Evolutionary conservation across 2,888 invertebrate species (phyloP).

Genomic region (Stomorhina lunata): DNA sequence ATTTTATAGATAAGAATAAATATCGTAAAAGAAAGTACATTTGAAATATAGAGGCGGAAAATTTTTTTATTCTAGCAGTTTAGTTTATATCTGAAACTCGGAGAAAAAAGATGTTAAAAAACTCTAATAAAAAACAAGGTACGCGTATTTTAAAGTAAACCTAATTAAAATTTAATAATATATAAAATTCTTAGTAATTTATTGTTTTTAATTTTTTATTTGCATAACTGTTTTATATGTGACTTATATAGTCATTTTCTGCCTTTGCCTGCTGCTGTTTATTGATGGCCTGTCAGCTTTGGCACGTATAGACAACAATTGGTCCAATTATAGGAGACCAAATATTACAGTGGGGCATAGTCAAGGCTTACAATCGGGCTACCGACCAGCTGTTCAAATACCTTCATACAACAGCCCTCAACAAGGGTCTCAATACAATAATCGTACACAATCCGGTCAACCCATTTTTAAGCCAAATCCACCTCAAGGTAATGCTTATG

Average conservation of each 20-base stretch:
- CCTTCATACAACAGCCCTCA: background rate
- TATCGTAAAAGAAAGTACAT: background rate
- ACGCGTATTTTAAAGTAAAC: background rate
- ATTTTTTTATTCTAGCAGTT: background rate
- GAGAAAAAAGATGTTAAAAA: slow-evolving; percentile 20
- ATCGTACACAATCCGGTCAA: slow-evolving; percentile 28
- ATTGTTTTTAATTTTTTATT: background rate
- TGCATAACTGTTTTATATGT: background rate
- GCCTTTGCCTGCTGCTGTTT: slow-evolving; percentile 1
- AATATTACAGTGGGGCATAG: slow-evolving; percentile 20
- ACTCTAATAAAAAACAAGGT: background rate
- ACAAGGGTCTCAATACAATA: background rate
- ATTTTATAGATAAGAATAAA: slow-evolving; percentile 28
- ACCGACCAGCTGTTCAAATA: slow-evolving; percentile 21
- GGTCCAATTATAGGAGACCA: background rate
- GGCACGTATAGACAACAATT: slow-evolving; percentile 19
- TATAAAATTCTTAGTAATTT: background rate
- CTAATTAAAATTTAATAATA: background rate
- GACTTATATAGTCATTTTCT: background rate
- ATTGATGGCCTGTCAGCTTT: background rate
- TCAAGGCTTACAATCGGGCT: background rate
- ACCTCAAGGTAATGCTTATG: background rate
- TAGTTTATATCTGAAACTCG: slow-evolving; percentile 19
- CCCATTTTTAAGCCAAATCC: background rate
- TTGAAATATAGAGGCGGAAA: background rate